phyloP scores from a whole-genome alignment of 2,888 invertebrate species.

The Uropetala carovei region DNA sequence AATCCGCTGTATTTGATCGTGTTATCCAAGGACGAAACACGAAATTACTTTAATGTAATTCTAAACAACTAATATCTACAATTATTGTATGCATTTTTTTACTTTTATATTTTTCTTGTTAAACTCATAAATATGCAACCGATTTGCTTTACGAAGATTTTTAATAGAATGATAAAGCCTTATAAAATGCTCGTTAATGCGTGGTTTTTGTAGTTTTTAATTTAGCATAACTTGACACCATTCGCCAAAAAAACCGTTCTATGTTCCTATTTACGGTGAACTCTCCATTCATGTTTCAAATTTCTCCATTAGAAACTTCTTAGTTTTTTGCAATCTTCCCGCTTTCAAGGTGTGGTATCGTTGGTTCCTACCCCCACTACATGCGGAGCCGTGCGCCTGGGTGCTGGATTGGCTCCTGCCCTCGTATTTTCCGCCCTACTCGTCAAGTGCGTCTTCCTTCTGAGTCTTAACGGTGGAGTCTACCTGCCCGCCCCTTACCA shows the following conservation, averaged over 20 bases:
- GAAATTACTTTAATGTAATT: no score
- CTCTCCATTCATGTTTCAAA: not conserved
- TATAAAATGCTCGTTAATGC: no score
- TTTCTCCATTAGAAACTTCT: not conserved
- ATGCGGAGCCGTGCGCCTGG: conserved; percentile 89
- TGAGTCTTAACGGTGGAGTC: conserved; percentile 93
- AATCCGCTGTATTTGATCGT: no score
- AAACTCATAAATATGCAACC: no score
- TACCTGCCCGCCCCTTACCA: conserved; percentile 96
- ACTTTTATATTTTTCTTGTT: no score
- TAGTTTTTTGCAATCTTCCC: not conserved
- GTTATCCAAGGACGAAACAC: no score
- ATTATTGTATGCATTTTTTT: no score
- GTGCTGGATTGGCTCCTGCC: conserved; percentile 87
- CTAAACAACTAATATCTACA: no score
- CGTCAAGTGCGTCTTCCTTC: conserved; percentile 95
- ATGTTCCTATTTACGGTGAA: not conserved
- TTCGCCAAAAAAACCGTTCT: no score
- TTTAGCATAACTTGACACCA: not conserved
- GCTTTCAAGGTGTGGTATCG: conserved; percentile 41
- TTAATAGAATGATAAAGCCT: no score
- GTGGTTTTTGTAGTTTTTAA: not conserved
- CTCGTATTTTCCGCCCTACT: conserved; percentile 93
- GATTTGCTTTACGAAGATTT: no score
- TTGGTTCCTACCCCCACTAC: conserved; percentile 83